Percentiles rank a stretch among this genome's conserved stretches.
Evolutionary conservation across 2,113 vertebrate species (phyloP).

Genomic region (Saccopteryx bilineata): DNA sequence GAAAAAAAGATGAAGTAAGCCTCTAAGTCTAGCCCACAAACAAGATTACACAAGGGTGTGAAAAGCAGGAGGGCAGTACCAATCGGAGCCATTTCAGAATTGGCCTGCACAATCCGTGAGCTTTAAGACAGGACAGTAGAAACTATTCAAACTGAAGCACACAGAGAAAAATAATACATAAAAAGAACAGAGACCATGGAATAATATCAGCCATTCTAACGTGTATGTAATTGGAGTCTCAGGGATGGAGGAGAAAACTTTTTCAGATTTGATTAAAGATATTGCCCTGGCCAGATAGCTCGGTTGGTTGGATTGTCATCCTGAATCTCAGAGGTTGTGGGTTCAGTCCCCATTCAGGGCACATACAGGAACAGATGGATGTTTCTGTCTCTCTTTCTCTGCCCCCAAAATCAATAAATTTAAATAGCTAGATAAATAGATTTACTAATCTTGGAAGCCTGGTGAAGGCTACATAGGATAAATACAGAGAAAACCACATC

Average conservation of each 20-base stretch:
- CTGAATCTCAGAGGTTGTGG: too few species aligned
- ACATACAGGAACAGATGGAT: too few species aligned
- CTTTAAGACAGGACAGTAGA: not conserved
- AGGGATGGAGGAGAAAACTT: not conserved
- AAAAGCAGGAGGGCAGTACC: not conserved
- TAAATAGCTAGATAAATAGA: not conserved
- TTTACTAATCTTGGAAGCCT: conserved; percentile 19
- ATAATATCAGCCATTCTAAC: not conserved
- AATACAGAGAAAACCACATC: conserved; percentile 54
- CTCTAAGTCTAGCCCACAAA: not conserved
- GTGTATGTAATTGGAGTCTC: not conserved
- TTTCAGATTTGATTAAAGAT: conserved; percentile 43
- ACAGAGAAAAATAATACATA: not conserved
- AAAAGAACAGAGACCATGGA: not conserved
- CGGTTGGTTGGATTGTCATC: too few species aligned
- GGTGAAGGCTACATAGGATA: not conserved
- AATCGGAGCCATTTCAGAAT: not conserved
- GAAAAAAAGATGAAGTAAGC: not conserved
- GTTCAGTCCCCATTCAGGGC: too few species aligned
- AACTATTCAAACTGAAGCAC: not conserved
- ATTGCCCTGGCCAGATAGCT: not conserved
- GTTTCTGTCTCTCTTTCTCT: too few species aligned
- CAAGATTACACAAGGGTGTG: not conserved
- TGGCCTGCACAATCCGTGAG: not conserved
- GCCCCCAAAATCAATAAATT: too few species aligned